phyloP scores from a whole-genome alignment of 2,888 invertebrate species.

The Drosophila formosana region DNA sequence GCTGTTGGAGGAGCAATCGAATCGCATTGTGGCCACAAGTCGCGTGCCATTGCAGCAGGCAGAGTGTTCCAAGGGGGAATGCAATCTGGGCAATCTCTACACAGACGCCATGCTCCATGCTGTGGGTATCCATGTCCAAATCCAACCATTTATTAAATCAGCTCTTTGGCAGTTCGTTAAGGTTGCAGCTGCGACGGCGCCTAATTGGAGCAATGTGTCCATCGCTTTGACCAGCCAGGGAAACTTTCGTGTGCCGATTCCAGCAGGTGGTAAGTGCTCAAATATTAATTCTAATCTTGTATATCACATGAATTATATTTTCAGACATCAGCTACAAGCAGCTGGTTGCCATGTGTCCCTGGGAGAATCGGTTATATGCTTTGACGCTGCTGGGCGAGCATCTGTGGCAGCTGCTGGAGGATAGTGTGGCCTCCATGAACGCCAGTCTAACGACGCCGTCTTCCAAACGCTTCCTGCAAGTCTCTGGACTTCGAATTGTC shows the following conservation, averaged over 20 bases:
- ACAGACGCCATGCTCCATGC: slow-evolving; percentile 89
- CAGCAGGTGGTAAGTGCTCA: slow-evolving; percentile 86
- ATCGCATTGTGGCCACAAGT: slow-evolving; percentile 87
- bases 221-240: slow-evolving; percentile 90
- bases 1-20: slow-evolving; percentile 86
- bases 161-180: slow-evolving; percentile 61
- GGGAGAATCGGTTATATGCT: slow-evolving; percentile 91
- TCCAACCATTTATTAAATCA: not conserved
- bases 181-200: slow-evolving; percentile 69
- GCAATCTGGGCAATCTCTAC: slow-evolving; percentile 90
- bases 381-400: slow-evolving; percentile 89
- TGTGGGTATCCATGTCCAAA: slow-evolving; percentile 84
- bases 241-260: slow-evolving; percentile 89
- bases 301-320: too few species aligned
- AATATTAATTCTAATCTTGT: too few species aligned
- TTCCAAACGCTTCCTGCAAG: slow-evolving; percentile 85
- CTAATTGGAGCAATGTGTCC: slow-evolving; percentile 89
- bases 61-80: slow-evolving; percentile 89
- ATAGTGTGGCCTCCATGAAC: slow-evolving; percentile 85
- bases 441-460: slow-evolving; percentile 38
- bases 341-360: slow-evolving; percentile 90
- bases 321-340: slow-evolving; percentile 90
- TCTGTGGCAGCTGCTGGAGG: slow-evolving; percentile 88
- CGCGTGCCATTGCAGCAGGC: slow-evolving; percentile 87
- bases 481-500: slow-evolving; percentile 86